Conservation (phyloP, 2,797 vertebrate genomes). For the Scolopax bukidnonensis region DNA sequence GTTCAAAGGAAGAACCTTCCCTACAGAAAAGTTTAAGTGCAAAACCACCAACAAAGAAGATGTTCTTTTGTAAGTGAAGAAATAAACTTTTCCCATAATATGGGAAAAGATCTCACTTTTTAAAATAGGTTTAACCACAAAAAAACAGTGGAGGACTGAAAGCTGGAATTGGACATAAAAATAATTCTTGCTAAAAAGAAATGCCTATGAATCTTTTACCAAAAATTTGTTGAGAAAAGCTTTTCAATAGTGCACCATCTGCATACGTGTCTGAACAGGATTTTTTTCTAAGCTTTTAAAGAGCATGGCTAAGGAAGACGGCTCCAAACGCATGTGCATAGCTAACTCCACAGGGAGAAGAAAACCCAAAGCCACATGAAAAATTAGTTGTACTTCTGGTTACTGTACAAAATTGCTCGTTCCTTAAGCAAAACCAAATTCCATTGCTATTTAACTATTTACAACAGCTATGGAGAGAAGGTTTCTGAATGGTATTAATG, state of each 20-base stretch:
- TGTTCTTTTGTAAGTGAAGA: neutral
- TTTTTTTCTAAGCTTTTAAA: neutral
- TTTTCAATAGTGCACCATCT: neutral
- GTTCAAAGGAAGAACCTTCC: neutral
- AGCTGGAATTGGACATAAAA: neutral
- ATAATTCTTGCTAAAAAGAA: neutral
- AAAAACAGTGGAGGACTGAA: neutral
- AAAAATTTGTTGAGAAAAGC: neutral
- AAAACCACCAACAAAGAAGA: neutral
- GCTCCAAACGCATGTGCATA: rapidly evolving
- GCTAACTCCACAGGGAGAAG: neutral
- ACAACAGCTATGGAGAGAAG: rapidly evolving
- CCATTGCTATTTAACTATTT: neutral
- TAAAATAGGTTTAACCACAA: neutral
- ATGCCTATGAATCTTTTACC: neutral
- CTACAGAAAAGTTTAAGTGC: neutral
- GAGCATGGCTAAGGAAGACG: neutral
- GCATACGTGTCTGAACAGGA: neutral
- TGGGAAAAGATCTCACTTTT: neutral
- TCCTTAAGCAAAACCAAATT: neutral
- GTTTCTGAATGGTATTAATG: neutral
- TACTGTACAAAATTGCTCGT: neutral
- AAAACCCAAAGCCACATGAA: rapidly evolving
- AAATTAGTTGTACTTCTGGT: neutral
- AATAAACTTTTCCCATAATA: neutral